Evolutionary conservation across 2,797 vertebrate genomes (phyloP), one percentile per base, ranked within the genome.

Genomic region (Liasis olivaceus): DNA sequence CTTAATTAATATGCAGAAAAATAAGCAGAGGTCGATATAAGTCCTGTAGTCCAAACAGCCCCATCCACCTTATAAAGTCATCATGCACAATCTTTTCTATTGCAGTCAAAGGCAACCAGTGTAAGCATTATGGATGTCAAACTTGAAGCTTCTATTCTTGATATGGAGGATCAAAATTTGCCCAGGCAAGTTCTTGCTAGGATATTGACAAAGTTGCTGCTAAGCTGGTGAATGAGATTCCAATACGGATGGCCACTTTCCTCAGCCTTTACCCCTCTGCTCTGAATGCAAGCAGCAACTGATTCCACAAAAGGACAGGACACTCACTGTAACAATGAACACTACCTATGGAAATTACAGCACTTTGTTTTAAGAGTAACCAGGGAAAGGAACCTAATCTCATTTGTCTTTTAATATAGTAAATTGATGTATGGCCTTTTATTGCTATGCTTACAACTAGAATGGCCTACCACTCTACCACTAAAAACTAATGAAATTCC

Each of bases 401-500:
- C 28, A 86, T 36, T n/a, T 92, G 26, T n/a, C 15, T 15, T 56
- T 42, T 66, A 69, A 60, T 54, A 14, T 63, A 89, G 26, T 86
- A 28, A 15, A 92, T 94, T 91, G 85, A 31, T 86, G 87, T 90
- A 54, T 22, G 85, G 51, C 89, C 93, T 93, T 93, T 85, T 42
- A 0, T 84, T 59, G 92, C 93, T 96, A 47, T 90, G 86, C 86
- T 56, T 94, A 89, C 22, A 94, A 92, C 89, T 84, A 95, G 7
- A 63, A 92, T 86, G 8, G 93, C 85, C 91, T 92, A 92, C 84
- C 91, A 88, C 90, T 92, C 85, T 58, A 4, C 47, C 89, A 92
- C 69, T 86, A 58, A 95, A 91, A 85, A 11, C 94, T 94, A 94
- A 51, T 63, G 22, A 47, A 96, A 89, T 90, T 93, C 90, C 24